Base-by-base conservation (phyloP, 2,888 invertebrate species). In the Cactoblastis cactorum region DNA sequence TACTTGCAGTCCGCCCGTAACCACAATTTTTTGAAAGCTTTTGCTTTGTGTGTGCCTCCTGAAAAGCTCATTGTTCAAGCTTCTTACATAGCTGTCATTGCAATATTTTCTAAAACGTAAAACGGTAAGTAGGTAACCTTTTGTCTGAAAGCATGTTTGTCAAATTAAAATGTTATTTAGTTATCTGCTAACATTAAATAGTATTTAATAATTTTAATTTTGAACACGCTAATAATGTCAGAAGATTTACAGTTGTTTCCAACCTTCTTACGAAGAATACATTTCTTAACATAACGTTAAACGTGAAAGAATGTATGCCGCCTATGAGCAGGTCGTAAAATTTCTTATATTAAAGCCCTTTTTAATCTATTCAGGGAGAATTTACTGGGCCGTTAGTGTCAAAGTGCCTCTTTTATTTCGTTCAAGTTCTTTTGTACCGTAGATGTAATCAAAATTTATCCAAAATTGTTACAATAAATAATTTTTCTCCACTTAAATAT, bases 361-460 rank as follows among this genome's bases (percentile, higher is more conserved):
- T 71, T 71, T 76, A 75, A 74, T 76, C 68, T 73, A 68, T 77
- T 72, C 67, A 65, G 50, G 62, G 65, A 67, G 59, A 72, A 77
- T 77, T 78, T 77, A 74, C 65, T 65, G 66, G 67, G 70, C 67
- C 69, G 70, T 78, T 78, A 77, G 64, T 71, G 77, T 75, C 78
- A 71, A 65, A 68, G 67, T 63, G 59, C 53, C 58, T 65, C 68
- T 60, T 66, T 67, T 67, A 67, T 66, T 70, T 62, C 62, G 67
- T 68, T 62, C 61, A 59, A 62, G 59, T 64, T 57, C 56, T 74
- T 70, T 65, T 65, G 73, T 53, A 59, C 58, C 52, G 57, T 61
- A 61, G 71, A 73, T 69, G 64, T 72, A 62, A 63, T 67, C 61
- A 61, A 62, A 61, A 61, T 69, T 67, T 69, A 58, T 60, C 49